Evolutionary conservation across 2,113 vertebrate genomes (phyloP).

Genomic region (Trogon melanurus): DNA sequence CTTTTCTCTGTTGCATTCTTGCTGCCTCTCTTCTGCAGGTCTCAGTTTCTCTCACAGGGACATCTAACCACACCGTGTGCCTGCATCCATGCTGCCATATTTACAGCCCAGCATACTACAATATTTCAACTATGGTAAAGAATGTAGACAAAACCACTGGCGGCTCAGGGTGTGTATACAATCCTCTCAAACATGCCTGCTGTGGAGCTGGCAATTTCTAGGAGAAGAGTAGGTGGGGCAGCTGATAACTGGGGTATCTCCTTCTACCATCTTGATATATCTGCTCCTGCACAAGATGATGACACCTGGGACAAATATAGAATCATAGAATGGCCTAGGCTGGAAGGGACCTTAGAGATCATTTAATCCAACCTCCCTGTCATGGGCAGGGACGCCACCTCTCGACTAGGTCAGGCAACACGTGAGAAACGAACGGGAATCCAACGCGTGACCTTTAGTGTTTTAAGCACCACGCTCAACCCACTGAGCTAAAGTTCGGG

Average conservation of each 20-base stretch:
- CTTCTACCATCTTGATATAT: neutral
- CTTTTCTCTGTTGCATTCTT: neutral
- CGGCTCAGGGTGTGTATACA: accelerated
- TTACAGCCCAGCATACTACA: neutral
- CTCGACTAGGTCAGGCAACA: too few species aligned
- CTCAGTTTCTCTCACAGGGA: neutral
- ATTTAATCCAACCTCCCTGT: too few species aligned
- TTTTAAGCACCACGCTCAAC: too few species aligned
- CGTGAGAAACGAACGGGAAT: too few species aligned
- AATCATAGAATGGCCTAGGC: too few species aligned
- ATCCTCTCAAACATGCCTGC: neutral
- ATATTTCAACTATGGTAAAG: neutral
- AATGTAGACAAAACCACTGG: neutral
- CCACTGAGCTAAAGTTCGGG: too few species aligned
- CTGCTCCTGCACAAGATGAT: neutral
- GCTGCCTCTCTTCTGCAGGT: neutral
- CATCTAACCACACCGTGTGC: accelerated
- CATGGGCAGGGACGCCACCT: too few species aligned
- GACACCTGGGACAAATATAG: neutral
- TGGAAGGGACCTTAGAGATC: too few species aligned
- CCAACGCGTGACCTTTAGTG: too few species aligned
- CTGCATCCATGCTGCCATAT: neutral
- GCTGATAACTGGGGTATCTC: neutral
- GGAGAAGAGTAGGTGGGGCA: neutral
- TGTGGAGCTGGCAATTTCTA: neutral